Base-by-base conservation (phyloP, 2,113 vertebrate genomes). In the Neodon shergylaensis region DNA sequence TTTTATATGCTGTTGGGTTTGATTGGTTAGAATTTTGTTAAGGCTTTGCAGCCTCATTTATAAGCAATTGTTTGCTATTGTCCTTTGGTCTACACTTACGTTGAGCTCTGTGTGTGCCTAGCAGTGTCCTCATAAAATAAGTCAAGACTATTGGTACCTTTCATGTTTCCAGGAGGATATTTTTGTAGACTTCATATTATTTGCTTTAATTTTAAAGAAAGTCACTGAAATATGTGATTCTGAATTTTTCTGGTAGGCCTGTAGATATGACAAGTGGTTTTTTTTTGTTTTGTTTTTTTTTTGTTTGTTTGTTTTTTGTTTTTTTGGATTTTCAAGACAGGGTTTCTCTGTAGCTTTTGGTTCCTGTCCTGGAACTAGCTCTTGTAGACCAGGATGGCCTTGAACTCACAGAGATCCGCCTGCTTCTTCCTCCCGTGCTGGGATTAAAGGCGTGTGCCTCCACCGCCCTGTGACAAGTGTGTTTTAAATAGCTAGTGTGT, bases 1-100 rank as follows among this genome's bases (percentile, higher is more conserved):
- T 72, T 89, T 86, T 49, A 89, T 88, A 47, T 85, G 44, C 61
- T 91, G 68, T 54, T 94, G 31, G 7, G 33, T 63, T 93, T 91
- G 77, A 85, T 81, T 88, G 76, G 39, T 72, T 94, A 76, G 47
- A 88, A 91, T 61, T 95, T 84, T 81, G 13, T 95, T 89, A 73
- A 90, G 36, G 4, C 26, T 88, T 74, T 90, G n/a, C 39, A 17
- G 17, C 13, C 76, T 33, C 33, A 22, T 73, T 92, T 88, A 76
- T 33, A 68, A 95, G 31, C 33, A 63, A 33, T 89, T 79, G 16
- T 84, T 28, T 89, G 5, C 31, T n/a, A 16, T 92, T 86, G 28
- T 86, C 65, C 61, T 92, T 76, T 33, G 90, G 74, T 17, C 11
- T 39, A 82, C 81, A 16, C 14, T 66, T 95, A 70, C 77, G 39